phyloP scores from a whole-genome alignment of 1,140 invertebrate genomes.

The Tetragonula clypearis region DNA sequence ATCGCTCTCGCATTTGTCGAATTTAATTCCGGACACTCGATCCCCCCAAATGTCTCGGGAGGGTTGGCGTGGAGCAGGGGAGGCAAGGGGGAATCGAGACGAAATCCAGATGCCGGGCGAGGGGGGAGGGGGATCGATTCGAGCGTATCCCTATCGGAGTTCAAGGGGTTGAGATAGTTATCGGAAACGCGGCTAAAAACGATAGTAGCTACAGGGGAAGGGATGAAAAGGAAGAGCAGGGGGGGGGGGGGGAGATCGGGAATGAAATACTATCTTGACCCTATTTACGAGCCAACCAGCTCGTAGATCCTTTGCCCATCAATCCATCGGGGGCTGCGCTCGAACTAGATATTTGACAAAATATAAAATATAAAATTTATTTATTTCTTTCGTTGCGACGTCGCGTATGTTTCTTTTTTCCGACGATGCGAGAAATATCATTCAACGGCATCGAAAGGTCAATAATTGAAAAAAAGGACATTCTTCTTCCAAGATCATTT shows the following conservation, averaged over 20 bases:
- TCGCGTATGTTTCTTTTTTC: too few species aligned
- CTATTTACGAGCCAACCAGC: constrained; percentile 15
- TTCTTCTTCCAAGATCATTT: too few species aligned
- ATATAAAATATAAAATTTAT: neutral
- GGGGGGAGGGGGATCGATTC: constrained; percentile 8
- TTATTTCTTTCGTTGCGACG: neutral
- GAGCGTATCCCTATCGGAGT: neutral
- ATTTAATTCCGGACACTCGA: constrained; percentile 43
- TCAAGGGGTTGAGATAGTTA: constrained; percentile 9
- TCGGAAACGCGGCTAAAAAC: constrained; percentile 30
- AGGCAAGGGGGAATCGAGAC: neutral
- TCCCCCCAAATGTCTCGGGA: constrained; percentile 20
- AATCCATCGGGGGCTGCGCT: neutral
- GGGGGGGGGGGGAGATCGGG: neutral
- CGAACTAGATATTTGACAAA: neutral
- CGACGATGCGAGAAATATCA: too few species aligned
- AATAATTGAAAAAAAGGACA: too few species aligned
- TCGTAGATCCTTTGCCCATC: neutral
- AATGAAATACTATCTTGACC: constrained; percentile 48
- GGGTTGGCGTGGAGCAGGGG: too few species aligned
- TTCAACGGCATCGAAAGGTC: too few species aligned
- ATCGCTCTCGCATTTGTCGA: constrained; percentile 55
- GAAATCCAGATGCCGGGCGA: constrained; percentile 3
- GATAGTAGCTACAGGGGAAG: neutral
- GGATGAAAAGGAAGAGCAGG: too few species aligned